These are phyloP conservation scores for Aphis gossypii DNA, from an alignment of 1,140 invertebrate species.

Conservation along the genomic window DNA sequence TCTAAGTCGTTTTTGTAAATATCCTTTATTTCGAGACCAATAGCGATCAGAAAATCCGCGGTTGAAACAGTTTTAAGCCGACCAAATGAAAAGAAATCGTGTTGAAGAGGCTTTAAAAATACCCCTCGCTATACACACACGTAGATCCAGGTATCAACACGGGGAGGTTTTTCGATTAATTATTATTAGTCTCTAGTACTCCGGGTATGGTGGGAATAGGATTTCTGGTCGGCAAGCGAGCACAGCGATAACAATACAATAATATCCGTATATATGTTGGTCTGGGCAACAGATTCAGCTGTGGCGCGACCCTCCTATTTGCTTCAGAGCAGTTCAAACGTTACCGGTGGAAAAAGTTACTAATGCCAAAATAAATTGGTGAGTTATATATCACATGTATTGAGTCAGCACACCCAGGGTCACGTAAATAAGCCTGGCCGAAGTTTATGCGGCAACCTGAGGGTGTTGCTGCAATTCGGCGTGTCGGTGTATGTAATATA, in stretches of 20 bases:
- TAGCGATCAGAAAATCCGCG: neutral
- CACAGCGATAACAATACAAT: neutral
- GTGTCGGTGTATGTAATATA: neutral
- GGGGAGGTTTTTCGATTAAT: neutral
- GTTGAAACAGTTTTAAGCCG: neutral
- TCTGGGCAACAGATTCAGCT: neutral
- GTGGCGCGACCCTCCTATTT: neutral
- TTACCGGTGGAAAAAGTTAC: conserved; percentile 14
- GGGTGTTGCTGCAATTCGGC: neutral
- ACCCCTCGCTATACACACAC: neutral
- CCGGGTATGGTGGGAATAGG: neutral
- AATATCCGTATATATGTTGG: neutral
- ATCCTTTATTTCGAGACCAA: neutral
- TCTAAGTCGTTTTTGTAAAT: neutral
- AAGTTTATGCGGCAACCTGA: neutral
- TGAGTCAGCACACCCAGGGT: neutral
- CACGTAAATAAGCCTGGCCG: conserved; percentile 21
- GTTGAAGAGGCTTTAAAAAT: neutral
- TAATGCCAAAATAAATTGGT: conserved; percentile 29
- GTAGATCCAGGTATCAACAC: neutral
- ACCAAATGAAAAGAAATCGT: neutral
- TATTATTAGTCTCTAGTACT: neutral
- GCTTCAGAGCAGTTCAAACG: neutral
- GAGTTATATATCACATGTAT: neutral
- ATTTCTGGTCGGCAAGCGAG: neutral